Conservation (phyloP, 2,113 vertebrate genomes). For the Catharus fuscescens region DNA sequence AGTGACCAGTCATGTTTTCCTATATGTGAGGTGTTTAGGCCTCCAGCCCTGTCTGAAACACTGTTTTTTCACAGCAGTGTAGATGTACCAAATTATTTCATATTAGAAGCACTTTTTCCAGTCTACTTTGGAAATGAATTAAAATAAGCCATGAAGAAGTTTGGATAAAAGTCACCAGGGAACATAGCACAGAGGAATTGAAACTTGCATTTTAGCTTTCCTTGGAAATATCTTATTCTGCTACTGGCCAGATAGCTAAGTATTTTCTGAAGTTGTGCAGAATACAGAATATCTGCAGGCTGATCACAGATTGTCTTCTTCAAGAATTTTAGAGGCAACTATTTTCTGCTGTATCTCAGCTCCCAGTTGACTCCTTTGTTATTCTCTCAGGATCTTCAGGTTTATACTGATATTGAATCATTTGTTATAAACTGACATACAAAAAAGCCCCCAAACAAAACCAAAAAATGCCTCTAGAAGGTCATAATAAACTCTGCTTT, state of each 20-base stretch:
- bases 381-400: neutral
- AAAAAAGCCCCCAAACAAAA: neutral
- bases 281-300: neutral
- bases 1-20: neutral
- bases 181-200: neutral
- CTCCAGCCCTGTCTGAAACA: neutral
- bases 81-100: neutral
- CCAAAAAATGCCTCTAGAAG: neutral
- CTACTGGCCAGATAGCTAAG: neutral
- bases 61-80: neutral
- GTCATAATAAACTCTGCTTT: slow-evolving; percentile 58
- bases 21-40: fast-evolving
- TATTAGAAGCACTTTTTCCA: neutral
- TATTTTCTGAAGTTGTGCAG: neutral
- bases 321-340: neutral
- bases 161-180: neutral
- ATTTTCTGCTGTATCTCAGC: neutral
- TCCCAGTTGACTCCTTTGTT: neutral
- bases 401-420: slow-evolving; percentile 41
- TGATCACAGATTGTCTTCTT: neutral
- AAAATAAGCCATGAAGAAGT: neutral
- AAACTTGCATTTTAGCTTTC: neutral
- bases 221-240: neutral
- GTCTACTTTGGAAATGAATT: neutral
- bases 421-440: slow-evolving; percentile 42